phyloP scores from a whole-genome alignment of 2,113 vertebrate genomes.

The Rhinoderma darwinii region DNA sequence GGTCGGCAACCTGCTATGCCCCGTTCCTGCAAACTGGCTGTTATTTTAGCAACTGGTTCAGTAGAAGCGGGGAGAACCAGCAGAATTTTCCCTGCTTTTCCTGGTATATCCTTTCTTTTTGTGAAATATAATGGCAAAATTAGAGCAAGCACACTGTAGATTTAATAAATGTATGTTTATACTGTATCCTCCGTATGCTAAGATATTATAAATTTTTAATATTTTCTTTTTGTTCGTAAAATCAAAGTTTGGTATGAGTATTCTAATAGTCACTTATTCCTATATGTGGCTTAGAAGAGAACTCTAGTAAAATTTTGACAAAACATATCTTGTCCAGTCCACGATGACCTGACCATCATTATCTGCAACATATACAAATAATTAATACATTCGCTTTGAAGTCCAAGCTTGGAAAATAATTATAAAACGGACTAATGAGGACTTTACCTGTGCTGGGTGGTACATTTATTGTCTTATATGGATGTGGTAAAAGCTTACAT shows the following conservation, averaged over 20 bases:
- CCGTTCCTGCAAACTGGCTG: too few relatives aligned
- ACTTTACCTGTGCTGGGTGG: not conserved
- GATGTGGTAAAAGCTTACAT: not conserved
- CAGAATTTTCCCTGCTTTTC: too few relatives aligned
- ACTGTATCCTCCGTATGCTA: too few relatives aligned
- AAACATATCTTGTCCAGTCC: not conserved
- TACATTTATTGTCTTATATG: not conserved
- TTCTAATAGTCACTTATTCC: not conserved
- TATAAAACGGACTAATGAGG: not conserved
- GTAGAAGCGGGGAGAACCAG: too few relatives aligned
- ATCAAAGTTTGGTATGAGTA: not conserved
- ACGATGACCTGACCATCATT: not conserved
- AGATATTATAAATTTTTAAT: not conserved
- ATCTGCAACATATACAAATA: not conserved
- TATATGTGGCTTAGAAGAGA: not conserved
- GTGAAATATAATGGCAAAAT: not conserved
- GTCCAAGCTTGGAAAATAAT: not conserved
- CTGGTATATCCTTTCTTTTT: not conserved
- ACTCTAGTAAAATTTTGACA: too few relatives aligned
- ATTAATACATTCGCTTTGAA: not conserved
- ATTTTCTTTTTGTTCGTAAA: not conserved
- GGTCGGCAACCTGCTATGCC: too few relatives aligned
- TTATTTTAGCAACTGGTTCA: too few relatives aligned
- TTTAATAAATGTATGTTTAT: not conserved
- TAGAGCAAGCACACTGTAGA: not conserved